Conservation (phyloP, 2,797 vertebrate species). For the Lerista edwardsae region DNA sequence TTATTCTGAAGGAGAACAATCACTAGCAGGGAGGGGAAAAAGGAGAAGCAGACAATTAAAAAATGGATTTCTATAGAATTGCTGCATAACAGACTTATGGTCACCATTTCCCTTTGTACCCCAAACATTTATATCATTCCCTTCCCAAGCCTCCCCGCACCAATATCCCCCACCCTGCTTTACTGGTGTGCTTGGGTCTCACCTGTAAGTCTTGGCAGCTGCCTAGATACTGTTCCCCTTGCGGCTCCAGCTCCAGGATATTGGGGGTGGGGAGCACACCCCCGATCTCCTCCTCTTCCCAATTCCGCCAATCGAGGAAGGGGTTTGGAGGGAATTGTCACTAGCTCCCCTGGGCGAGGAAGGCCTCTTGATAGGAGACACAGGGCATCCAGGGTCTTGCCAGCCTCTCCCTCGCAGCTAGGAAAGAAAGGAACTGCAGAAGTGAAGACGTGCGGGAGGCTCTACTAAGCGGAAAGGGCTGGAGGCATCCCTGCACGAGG, state of each 20-base stretch:
- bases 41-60: background rate
- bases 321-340: slow-evolving; percentile 13
- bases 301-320: slow-evolving; percentile 24
- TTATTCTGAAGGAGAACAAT: background rate
- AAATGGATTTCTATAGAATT: background rate
- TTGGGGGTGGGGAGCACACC: slow-evolving; percentile 25
- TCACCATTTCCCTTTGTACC: background rate
- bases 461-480: background rate
- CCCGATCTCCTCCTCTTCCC: slow-evolving; percentile 23
- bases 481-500: slow-evolving; percentile 2
- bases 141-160: background rate
- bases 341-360: slow-evolving; percentile 9
- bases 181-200: slow-evolving; percentile 7
- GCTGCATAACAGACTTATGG: background rate
- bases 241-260: slow-evolving; percentile 36
- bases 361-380: slow-evolving; percentile 20
- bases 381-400: slow-evolving; percentile 3
- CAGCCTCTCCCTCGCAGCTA: background rate
- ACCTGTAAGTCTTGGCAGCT: slow-evolving; percentile 40
- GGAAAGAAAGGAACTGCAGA: slow-evolving; percentile 2
- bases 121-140: background rate
- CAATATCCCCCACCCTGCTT: background rate
- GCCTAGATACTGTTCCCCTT: slow-evolving; percentile 32
- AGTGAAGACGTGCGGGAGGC: background rate
- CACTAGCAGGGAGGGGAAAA: background rate